Base-by-base conservation (phyloP, 2,113 vertebrate genomes). In the Ciconia maguari region DNA sequence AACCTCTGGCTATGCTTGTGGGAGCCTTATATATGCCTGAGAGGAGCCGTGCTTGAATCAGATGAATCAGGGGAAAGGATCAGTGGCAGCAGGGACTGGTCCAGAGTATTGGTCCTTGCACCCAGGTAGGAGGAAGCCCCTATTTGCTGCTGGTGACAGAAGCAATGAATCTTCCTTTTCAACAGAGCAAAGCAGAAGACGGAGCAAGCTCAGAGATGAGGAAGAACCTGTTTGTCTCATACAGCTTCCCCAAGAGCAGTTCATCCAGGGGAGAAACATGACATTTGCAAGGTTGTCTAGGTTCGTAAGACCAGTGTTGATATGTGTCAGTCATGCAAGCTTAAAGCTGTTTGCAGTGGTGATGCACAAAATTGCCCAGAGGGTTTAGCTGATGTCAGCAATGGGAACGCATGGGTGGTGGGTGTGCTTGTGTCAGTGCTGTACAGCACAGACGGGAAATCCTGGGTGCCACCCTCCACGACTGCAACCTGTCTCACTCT, bases 381-480 rank as follows among this genome's bases (percentile, higher is more conserved):
- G 26, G 49, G 41, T 25, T 64, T 13, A 64, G 42, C 27, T 51
- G 26, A 16, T 48, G 64, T 8, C 46, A 54, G 32, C 52, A 20
- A 16, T 13, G 22, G 38, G 27, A 42, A 34, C 0, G 3, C 2
- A 1, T 5, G 32, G 22, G 12, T 29, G 44, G 10, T 38, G 65
- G 27, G 4, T 27, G 24, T 26, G 19, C 3, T 13, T 16, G 42
- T 26, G 65, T 24, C 44, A 54, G 51, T 1, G 0, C 19, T 34
- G 19, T 25, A 26, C 10, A 6, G 42, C 36, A 5, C 20, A 11
- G 32, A 4, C 0, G 4, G 64, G 29, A 32, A 69, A 29, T 20
- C 41, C 17, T 46, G 49, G 30, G 19, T 72, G 13, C 10, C 57
- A 61, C 9, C 13, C 21, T 13, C n/a, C 44, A 16, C 0, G 0